Base-by-base conservation (phyloP, 1,140 invertebrate genomes). In the Idris sp. region DNA sequence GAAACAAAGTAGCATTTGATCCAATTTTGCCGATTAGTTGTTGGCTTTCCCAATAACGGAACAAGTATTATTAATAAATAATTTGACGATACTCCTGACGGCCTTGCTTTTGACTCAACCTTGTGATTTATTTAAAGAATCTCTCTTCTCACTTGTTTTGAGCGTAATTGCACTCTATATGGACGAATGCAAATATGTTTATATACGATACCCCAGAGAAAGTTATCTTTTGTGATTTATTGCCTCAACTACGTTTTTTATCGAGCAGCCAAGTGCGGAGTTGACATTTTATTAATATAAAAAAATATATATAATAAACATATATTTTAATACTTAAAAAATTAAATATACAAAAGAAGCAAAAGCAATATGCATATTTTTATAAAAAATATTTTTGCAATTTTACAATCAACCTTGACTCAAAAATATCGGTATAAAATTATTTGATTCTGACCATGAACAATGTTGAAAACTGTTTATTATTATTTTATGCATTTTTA, bases 81-180 rank as follows among this genome's bases (percentile, higher is more conserved):
- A 62, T 73, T 62, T 68, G 31, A 41, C 51, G 76, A 81, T 82
- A 81, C 79, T 79, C 77, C 71, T 79, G 59, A 68, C 68, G 79
- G 73, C 78, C 79, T 84, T 81, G 79, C n/a, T 67, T 48, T 71
- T 78, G 83, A 79, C 74, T 77, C 79, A 78, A 81, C 81, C 81
- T 83, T 77, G 79, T 48, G n/a, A n/a, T 80, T 81, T 84, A 82
- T 84, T 84, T 82, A 59, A 74, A 56, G 80, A 73, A 38, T 79
- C 61, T 74, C 51, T 54, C 51, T 59, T 54, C 51, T 59, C 59
- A 75, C 56, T n/a, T 40, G 74, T 73, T 76, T 68, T 69, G n/a
- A 76, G 59, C 48, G 44, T 74, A 77, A 67, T 77, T 80, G 51
- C 59, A 14, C 51, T 79, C 19, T 67, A 75, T 74, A 77, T 51